Conservation (phyloP, 2,888 invertebrate species). For the Eutolmus rufibarbis region DNA sequence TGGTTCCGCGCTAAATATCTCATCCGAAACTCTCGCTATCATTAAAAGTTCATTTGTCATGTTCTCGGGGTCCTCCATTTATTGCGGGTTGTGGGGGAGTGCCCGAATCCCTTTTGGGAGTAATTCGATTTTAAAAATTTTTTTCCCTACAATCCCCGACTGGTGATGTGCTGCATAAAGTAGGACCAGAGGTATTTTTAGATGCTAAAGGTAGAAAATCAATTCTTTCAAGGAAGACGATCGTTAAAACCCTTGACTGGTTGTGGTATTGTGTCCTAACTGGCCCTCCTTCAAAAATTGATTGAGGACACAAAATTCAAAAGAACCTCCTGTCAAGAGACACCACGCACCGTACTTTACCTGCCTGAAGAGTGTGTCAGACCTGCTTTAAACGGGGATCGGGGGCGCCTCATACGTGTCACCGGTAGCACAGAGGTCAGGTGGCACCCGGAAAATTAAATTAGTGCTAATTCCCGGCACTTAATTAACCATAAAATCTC, state of each 20-base stretch:
- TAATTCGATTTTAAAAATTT: neutral
- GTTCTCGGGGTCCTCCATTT: neutral
- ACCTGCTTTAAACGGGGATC: neutral
- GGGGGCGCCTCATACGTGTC: neutral
- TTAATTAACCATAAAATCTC: neutral
- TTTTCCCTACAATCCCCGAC: neutral
- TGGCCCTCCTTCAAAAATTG: neutral
- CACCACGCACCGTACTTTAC: neutral
- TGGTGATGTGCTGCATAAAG: neutral
- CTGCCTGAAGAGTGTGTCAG: neutral
- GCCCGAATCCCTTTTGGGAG: neutral
- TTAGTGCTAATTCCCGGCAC: neutral
- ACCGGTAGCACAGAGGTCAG: neutral
- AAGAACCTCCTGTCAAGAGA: neutral
- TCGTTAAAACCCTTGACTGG: neutral
- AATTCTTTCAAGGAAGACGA: neutral
- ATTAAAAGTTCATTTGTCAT: conserved; percentile 29
- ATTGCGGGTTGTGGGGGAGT: neutral
- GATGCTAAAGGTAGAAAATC: neutral
- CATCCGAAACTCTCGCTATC: conserved; percentile 21
- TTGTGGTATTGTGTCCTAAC: neutral
- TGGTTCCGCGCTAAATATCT: neutral
- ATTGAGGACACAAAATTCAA: neutral
- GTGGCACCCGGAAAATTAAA: neutral
- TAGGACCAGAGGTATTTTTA: neutral